phyloP scores from a whole-genome alignment of 2,113 vertebrate genomes.

The Python bivittatus region DNA sequence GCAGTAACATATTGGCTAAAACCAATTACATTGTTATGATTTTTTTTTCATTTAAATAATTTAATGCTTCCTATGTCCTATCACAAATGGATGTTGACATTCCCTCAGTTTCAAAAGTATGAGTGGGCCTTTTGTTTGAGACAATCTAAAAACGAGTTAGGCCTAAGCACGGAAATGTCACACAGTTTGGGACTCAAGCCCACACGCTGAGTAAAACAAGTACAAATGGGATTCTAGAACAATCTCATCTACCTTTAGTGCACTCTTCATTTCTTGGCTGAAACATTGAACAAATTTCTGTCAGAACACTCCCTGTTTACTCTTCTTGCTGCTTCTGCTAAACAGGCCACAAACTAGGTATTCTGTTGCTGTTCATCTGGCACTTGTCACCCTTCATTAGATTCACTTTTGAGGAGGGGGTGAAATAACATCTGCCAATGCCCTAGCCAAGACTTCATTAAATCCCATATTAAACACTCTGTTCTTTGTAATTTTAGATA shows the following conservation, averaged over 20 bases:
- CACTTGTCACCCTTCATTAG: slow-evolving; percentile 10
- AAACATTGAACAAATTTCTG: not conserved
- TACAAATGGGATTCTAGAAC: not conserved
- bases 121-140: not conserved
- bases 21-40: too few relatives aligned
- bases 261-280: not conserved
- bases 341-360: slow-evolving; percentile 15
- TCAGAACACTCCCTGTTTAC: not conserved
- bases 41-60: not conserved
- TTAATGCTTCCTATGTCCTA: not conserved
- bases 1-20: not conserved
- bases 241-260: not conserved
- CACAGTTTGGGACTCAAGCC: not conserved
- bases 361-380: not conserved
- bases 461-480: slow-evolving; percentile 29
- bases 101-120: not conserved
- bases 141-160: not conserved
- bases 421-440: not conserved
- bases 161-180: not conserved
- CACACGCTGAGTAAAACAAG: not conserved
- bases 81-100: not conserved
- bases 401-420: not conserved
- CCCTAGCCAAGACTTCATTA: slow-evolving; percentile 25
- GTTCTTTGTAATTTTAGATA: slow-evolving; percentile 26
- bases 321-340: not conserved